Conservation (phyloP, 2,888 invertebrate genomes). For the Sesamia inferens region DNA sequence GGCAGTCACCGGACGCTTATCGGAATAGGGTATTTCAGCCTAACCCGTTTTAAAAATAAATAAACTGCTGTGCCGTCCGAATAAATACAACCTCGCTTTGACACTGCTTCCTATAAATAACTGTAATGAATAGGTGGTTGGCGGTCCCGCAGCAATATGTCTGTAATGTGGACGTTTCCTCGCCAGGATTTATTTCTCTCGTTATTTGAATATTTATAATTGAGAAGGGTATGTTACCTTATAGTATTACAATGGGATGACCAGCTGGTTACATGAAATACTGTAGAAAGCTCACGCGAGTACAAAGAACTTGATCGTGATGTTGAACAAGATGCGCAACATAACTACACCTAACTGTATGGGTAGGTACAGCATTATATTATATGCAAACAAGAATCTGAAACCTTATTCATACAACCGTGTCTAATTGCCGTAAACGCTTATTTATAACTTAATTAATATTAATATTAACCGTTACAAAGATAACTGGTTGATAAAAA, state of each 20-base stretch:
- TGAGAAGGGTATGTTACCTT: conserved; percentile 78
- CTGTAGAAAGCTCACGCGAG: conserved; percentile 36
- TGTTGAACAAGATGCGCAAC: conserved; percentile 35
- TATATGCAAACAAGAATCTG: conserved; percentile 24
- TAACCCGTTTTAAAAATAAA: conserved; percentile 87
- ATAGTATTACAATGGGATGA: conserved; percentile 66
- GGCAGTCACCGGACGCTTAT: conserved; percentile 82
- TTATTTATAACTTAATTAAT: conserved; percentile 63
- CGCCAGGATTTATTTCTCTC: conserved; percentile 84
- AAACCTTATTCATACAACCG: conserved; percentile 55
- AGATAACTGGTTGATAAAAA: conserved; percentile 47
- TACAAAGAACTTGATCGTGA: conserved; percentile 32
- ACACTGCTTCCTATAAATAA: conserved; percentile 89
- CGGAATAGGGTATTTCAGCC: conserved; percentile 83
- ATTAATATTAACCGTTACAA: conserved; percentile 53
- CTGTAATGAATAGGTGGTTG: conserved; percentile 87
- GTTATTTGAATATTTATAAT: conserved; percentile 87
- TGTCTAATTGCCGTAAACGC: conserved; percentile 57
- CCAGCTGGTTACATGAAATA: conserved; percentile 48
- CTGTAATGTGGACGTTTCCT: conserved; percentile 87
- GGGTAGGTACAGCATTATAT: conserved; percentile 24
- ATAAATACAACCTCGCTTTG: conserved; percentile 87
- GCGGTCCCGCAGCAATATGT: conserved; percentile 85
- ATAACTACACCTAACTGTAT: conserved; percentile 56
- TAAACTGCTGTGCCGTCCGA: conserved; percentile 84